Evolutionary conservation across 2,888 invertebrate genomes (phyloP), one percentile per base, ranked within the genome.

Genomic region (Didymodactylos carnosus): DNA sequence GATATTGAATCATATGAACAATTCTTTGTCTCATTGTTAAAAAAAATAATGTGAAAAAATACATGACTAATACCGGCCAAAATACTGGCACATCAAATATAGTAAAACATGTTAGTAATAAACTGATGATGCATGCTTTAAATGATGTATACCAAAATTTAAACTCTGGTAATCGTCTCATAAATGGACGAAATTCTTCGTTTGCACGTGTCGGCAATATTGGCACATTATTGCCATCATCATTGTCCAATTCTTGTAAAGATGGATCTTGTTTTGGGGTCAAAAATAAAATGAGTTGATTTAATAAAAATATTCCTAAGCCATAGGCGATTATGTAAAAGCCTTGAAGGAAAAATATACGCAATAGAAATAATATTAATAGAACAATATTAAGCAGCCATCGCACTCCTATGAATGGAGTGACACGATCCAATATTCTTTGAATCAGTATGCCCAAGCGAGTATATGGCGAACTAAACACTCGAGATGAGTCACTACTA

Each of bases 11-110:
- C 98, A 99, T 99, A 87, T 99, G 98, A 94, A 94, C 87, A 77
- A 99, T 98, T 87, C 99, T 98, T 81, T 95, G 88, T 86, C 97
- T 98, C 97, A 99, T 97, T 75, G 98, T 99, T 82, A 99, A 91
- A 85, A 92, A 91, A 86, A 97, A 92, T 79, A 99, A 86, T 75
- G 95, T 93, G 82, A 98, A 91, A 86, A 99, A 99, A 86, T 99
- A 99, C 91, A 99, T 92, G 80, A 99, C 94, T 83, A 99, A 88
- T 81, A 99, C 98, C 76, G 98, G 98, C 98, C 98, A 99, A 86
- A 99, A 99, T 80, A 99, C 98, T 82, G 98, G 98, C 84, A 99
- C 90, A 87, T 99, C 94, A 85, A 97, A 94, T 80, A 91, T 90
- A 81, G 97, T 94, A 83, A 98, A 94, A 85, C 94, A 91, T 76